A percentile compares a stretch with the other conserved stretches of the same genome.
These are phyloP conservation scores for Menidia beryllina DNA, from an alignment of 2,113 vertebrate species.

Conservation along the genomic window DNA sequence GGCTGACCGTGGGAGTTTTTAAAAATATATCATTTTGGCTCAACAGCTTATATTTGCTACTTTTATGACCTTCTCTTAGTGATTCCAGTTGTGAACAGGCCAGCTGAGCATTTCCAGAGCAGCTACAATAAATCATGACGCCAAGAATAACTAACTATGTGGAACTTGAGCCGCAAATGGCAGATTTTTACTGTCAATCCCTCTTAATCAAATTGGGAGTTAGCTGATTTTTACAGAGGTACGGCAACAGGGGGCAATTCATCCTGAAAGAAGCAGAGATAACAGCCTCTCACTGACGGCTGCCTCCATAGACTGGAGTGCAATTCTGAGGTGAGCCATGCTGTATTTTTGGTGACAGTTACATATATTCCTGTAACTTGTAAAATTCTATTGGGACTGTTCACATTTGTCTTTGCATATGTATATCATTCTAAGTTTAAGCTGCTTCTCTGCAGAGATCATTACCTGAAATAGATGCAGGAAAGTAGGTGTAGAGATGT, in stretches of 20 bases:
- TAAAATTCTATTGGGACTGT: neutral
- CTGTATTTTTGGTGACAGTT: conserved; percentile 22
- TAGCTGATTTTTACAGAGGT: conserved; percentile 35
- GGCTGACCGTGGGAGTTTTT: no score
- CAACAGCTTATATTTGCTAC: no score
- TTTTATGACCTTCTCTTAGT: no score
- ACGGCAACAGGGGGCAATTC: conserved; percentile 39
- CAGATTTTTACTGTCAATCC: conserved; percentile 46
- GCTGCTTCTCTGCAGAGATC: conserved; percentile 6
- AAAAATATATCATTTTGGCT: no score
- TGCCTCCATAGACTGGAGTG: conserved; percentile 56
- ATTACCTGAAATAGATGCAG: conserved; percentile 1
- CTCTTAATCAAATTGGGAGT: conserved; percentile 38
- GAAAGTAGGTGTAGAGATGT: neutral
- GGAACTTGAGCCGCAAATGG: conserved; percentile 56
- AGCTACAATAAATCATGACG: conserved; percentile 46
- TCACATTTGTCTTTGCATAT: neutral
- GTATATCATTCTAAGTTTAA: neutral
- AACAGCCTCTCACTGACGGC: conserved; percentile 52
- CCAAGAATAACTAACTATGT: conserved; percentile 48
- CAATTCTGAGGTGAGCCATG: conserved; percentile 36
- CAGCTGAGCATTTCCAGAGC: conserved; percentile 48
- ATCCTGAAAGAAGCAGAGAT: conserved; percentile 32
- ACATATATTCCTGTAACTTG: conserved; percentile 24
- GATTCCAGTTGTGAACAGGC: neutral